Evolutionary conservation across 2,113 vertebrate genomes (phyloP).

Genomic region (Notothenia rossii): DNA sequence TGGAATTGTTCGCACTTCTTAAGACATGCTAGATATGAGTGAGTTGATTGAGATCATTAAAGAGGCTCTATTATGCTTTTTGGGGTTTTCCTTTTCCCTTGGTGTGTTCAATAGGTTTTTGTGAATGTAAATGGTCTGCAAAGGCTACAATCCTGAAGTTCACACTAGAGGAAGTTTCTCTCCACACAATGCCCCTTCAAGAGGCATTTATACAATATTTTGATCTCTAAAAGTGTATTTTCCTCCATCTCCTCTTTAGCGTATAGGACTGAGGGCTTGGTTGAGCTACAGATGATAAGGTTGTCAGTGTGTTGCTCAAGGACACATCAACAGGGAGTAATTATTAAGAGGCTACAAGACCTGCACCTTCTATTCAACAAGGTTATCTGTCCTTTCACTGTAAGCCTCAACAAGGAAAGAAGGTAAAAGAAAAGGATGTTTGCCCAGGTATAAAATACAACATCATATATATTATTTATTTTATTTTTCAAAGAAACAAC

Average conservation of each 20-base stretch:
- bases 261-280: slow-evolving; percentile 11
- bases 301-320: slow-evolving; percentile 6
- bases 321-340: slow-evolving; percentile 12
- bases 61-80: no score
- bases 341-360: neutral
- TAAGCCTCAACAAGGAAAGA: neutral
- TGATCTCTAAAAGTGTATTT: slow-evolving; percentile 18
- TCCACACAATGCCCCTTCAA: no score
- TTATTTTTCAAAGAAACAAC: neutral
- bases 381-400: neutral
- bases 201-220: slow-evolving; percentile 8
- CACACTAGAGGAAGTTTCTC: no score
- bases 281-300: neutral
- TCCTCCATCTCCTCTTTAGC: neutral
- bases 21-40: neutral
- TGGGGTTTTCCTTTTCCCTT: no score
- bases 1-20: slow-evolving; percentile 16
- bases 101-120: no score
- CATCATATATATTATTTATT: neutral
- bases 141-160: no score
- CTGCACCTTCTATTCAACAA: neutral
- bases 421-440: neutral
- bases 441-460: neutral
- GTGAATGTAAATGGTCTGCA: no score
- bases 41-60: neutral